These are phyloP conservation scores for Odocoileus hemionus DNA, from an alignment of 2,113 vertebrate genomes.

Conservation along the genomic window DNA sequence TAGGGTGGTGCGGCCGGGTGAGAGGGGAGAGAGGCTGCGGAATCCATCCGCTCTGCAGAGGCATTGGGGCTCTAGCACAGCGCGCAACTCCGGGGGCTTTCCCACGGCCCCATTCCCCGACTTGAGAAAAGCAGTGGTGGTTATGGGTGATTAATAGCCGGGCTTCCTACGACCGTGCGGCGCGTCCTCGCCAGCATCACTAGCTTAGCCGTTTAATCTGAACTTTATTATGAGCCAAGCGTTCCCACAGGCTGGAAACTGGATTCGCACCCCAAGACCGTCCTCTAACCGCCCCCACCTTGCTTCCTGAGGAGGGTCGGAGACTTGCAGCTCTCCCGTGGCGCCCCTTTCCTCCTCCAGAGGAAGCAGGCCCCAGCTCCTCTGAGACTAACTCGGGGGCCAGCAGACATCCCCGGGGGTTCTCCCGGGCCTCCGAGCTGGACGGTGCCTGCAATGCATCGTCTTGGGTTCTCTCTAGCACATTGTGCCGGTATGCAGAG, in stretches of 20 bases:
- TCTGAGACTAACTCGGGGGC: neutral
- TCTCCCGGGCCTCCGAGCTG: neutral
- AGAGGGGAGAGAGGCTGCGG: neutral
- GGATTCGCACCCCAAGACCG: neutral
- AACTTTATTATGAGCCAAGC: conserved; percentile 50
- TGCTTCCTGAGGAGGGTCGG: neutral
- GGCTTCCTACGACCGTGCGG: neutral
- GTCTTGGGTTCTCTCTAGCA: neutral
- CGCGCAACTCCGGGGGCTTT: neutral
- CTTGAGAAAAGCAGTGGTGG: conserved; percentile 33
- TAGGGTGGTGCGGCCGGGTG: neutral
- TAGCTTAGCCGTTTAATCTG: conserved; percentile 42
- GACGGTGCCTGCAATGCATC: neutral
- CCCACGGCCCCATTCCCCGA: neutral
- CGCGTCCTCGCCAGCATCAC: conserved; percentile 18
- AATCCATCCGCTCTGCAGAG: neutral
- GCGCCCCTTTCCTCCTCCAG: neutral
- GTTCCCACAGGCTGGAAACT: neutral
- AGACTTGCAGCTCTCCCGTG: neutral
- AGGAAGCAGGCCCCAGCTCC: neutral
- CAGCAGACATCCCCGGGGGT: neutral
- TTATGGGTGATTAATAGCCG: conserved; percentile 41
- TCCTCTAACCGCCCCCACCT: neutral
- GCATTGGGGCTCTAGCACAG: neutral
- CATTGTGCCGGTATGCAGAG: neutral